These are phyloP conservation scores for Carduelis carduelis DNA, from an alignment of 2,797 vertebrate genomes.

Conservation along the genomic window DNA sequence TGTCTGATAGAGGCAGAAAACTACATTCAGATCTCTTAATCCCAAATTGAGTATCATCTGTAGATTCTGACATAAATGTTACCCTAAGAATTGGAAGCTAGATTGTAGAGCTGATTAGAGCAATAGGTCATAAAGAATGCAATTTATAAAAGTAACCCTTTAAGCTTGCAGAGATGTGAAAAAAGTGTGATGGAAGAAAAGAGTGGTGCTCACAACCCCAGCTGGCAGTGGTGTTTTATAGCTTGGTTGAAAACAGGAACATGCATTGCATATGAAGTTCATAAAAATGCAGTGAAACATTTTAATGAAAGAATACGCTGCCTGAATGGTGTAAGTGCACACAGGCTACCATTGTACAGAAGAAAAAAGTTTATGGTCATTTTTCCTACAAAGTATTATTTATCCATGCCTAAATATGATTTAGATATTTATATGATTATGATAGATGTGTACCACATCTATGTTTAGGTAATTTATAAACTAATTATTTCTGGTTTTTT, in stretches of 20 bases:
- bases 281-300: neutral
- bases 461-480: neutral
- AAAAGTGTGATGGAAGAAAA: neutral
- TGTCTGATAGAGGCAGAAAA: neutral
- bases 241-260: neutral
- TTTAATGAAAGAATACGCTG: neutral
- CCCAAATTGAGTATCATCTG: neutral
- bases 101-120: neutral
- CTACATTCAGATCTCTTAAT: neutral
- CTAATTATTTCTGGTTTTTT: neutral
- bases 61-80: neutral
- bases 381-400: neutral
- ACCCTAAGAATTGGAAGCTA: neutral
- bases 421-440: neutral
- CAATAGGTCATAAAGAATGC: neutral
- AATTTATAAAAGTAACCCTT: neutral
- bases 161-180: neutral
- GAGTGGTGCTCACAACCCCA: neutral
- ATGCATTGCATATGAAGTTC: rapidly evolving
- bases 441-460: neutral
- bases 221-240: neutral
- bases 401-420: neutral
- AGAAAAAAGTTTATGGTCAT: neutral
- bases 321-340: neutral
- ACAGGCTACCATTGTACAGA: neutral